These are phyloP conservation scores for Bugulina stolonifera DNA, from an alignment of 2,888 invertebrate species.

Conservation along the genomic window DNA sequence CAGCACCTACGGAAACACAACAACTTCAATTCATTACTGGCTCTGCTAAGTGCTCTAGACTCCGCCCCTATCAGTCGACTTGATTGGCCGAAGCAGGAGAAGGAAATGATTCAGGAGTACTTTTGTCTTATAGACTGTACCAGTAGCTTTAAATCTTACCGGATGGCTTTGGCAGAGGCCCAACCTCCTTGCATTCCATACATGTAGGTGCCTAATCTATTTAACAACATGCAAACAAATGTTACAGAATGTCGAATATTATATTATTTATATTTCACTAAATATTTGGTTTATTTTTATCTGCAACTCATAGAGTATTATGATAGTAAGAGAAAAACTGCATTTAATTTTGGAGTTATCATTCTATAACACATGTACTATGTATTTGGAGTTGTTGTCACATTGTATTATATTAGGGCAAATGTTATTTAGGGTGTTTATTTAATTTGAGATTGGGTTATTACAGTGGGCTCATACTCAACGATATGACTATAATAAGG, in stretches of 20 bases:
- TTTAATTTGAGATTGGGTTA: too few species aligned
- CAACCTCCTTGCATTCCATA: slow-evolving; percentile 98
- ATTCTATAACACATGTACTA: too few species aligned
- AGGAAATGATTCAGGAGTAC: slow-evolving; percentile 75
- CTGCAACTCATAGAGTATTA: slow-evolving; percentile 25
- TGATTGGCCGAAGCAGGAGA: slow-evolving; percentile 73
- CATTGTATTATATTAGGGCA: too few species aligned
- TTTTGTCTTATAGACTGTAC: slow-evolving; percentile 93
- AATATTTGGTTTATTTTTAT: too few species aligned
- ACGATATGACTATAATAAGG: slow-evolving; percentile 97
- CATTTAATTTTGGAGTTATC: slow-evolving; percentile 4
- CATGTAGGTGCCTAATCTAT: slow-evolving; percentile 66
- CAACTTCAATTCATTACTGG: slow-evolving; percentile 97
- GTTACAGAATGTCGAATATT: too few species aligned
- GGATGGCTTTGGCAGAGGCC: slow-evolving; percentile 86
- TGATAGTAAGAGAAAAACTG: slow-evolving; percentile 27
- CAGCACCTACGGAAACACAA: slow-evolving; percentile 85
- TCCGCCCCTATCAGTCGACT: slow-evolving; percentile 77
- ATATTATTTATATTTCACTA: too few species aligned
- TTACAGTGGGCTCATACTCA: slow-evolving; percentile 86
- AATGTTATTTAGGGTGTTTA: too few species aligned
- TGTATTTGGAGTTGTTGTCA: too few species aligned
- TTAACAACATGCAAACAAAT: too few species aligned
- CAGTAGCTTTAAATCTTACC: slow-evolving; percentile 94
- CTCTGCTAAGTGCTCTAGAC: slow-evolving; percentile 89